Conservation (phyloP, 37 sponge, comb jelly and placozoan species). For the Cliona cf. orientalis region DNA sequence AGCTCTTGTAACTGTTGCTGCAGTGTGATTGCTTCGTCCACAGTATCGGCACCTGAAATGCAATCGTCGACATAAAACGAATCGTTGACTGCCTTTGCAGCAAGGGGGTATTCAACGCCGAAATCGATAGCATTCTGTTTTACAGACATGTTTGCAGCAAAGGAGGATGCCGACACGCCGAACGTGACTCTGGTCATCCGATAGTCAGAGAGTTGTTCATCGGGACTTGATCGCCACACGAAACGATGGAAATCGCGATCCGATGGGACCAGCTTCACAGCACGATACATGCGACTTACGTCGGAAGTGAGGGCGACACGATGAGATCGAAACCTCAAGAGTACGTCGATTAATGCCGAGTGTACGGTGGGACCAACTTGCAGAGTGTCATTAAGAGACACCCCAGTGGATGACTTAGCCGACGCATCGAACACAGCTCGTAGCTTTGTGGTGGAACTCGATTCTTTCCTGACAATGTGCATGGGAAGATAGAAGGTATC, state of each 20-base stretch:
- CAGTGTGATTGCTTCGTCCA: neutral
- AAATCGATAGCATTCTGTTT: neutral
- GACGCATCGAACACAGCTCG: constrained; percentile 41
- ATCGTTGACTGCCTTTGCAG: too few relatives aligned
- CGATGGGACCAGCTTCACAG: neutral
- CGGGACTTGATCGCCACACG: neutral
- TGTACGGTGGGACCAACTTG: constrained; percentile 33
- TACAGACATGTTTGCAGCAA: too few relatives aligned
- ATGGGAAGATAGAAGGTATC: constrained; percentile 39
- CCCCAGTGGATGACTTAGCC: constrained; percentile 17
- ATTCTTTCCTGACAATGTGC: constrained; percentile 39
- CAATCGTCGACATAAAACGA: constrained; percentile 29
- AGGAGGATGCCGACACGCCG: too few relatives aligned
- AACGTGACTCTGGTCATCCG: constrained; percentile 13
- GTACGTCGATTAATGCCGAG: constrained; percentile 25
- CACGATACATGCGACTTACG: constrained; percentile 28
- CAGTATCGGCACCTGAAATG: constrained; percentile 20
- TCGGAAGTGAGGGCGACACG: constrained; percentile 39
- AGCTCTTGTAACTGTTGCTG: constrained; percentile 9
- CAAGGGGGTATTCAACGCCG: neutral
- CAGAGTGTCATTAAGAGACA: constrained; percentile 30
- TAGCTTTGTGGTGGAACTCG: constrained; percentile 40
- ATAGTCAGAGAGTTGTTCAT: neutral
- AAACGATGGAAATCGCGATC: constrained; percentile 18
- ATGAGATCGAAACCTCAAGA: constrained; percentile 26